Conservation (phyloP, 2,113 vertebrate genomes). For the Tamias sibiricus region DNA sequence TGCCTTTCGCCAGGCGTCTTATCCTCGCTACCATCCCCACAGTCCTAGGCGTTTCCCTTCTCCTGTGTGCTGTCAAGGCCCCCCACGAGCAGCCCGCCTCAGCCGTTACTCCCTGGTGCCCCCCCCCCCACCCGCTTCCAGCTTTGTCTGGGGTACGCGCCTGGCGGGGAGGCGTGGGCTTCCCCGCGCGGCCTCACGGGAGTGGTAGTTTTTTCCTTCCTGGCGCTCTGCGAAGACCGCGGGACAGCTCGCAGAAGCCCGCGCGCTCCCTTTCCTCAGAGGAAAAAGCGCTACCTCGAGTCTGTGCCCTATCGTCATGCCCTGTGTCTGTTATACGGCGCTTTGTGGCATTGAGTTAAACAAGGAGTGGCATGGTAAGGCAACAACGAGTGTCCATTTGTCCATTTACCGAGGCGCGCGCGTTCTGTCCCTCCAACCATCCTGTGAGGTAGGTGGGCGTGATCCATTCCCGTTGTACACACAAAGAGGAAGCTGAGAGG, state of each 20-base stretch:
- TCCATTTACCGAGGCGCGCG: not conserved
- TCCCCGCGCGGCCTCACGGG: conserved; percentile 62
- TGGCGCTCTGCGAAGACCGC: fast-evolving
- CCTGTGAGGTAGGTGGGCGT: conserved; percentile 20
- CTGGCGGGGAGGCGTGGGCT: not conserved
- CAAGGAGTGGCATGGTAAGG: not conserved
- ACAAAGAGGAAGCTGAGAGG: conserved; percentile 2
- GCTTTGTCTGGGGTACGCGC: not conserved
- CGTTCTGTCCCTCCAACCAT: not conserved
- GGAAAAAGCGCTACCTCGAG: not conserved
- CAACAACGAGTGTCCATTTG: not conserved
- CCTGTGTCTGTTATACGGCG: not conserved
- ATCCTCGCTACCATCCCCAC: not conserved
- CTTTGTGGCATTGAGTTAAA: not conserved
- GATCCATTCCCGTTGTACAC: not conserved
- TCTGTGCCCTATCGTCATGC: not conserved
- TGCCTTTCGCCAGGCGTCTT: not conserved
- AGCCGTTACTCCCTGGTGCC: fast-evolving
- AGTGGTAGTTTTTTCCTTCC: conserved; percentile 65
- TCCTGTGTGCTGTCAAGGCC: not conserved
- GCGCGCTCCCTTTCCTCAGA: fast-evolving
- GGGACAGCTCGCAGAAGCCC: conserved; percentile 23
- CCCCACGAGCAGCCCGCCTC: not conserved
- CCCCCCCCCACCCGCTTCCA: not conserved
- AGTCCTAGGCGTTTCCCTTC: not conserved